Evolutionary conservation across 2,113 vertebrate species (phyloP), one percentile per base, ranked within the genome.

Genomic region (Tragelaphus strepsiceros): DNA sequence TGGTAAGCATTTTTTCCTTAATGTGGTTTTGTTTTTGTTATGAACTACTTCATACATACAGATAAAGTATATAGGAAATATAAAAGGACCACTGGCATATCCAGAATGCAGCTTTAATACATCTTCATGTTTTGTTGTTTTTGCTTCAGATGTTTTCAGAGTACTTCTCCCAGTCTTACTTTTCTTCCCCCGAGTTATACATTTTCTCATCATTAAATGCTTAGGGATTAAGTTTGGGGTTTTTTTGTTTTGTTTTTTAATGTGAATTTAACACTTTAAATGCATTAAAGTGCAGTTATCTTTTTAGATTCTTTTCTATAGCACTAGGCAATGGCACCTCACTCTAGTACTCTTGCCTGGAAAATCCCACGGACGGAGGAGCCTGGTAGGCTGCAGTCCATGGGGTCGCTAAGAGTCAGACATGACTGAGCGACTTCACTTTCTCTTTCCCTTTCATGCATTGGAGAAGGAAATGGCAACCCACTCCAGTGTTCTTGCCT

Each of bases 251-350:
- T 80, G 80, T 22, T 77, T 86, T 95, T 93, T 54, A 77, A 71
- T 93, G 11, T 84, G 26, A 80, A 43, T 78, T 83, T 88, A 88
- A 67, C 39, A 88, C 39, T 90, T 74, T 19, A 81, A 83, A 71
- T 64, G 5, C 26, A 62, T 5, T 81, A 64, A 84, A 91, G 1
- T 90, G 14, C 74, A 59, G 35, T 87, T 26, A 53, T 83, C 8
- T 43, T 94, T 90, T 96, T 90, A 86, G 58, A 43, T 97, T 89
- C 28, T 91, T 78, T 86, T 80, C 17, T 96, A 4, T 3, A 90
- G 32, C 19, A 56, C 21, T 87, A 82, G 15, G 39, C 24, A 35
- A 43, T 43, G 43, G 43, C 43, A 43, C 43, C 43, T 5, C 43
- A 43, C 5, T 43, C 43, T 43, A 43, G 43, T 43, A 43, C 43